A percentile compares a stretch with the other conserved stretches of the same genome.
phyloP scores from a whole-genome alignment of 2,797 vertebrate species.

The Octomys mimax region DNA sequence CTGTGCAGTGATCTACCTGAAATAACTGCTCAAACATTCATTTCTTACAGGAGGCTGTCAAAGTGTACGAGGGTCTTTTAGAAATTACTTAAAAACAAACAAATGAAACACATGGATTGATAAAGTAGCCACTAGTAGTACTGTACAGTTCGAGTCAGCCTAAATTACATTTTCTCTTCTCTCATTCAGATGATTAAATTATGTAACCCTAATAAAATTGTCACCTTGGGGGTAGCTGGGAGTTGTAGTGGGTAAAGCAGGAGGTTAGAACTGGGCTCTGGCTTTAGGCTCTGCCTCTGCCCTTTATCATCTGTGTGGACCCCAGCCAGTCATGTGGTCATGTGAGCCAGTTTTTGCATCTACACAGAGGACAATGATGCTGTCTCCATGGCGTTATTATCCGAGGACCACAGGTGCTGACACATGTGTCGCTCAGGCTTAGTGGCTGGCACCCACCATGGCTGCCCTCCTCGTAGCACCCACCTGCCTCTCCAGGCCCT shows the following conservation, averaged over 20 bases:
- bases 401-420: not conserved
- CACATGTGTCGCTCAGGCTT: rapidly evolving
- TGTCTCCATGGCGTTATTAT: not conserved
- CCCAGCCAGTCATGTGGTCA: not conserved
- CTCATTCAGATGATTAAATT: not conserved
- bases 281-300: conserved; percentile 2
- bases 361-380: not conserved
- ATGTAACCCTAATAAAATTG: not conserved
- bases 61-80: not conserved
- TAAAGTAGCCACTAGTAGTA: not conserved
- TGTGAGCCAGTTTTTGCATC: not conserved
- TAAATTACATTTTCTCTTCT: not conserved
- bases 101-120: not conserved
- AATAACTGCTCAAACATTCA: not conserved
- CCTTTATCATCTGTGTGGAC: not conserved
- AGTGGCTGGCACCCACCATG: rapidly evolving
- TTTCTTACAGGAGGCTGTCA: not conserved
- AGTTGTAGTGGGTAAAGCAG: not conserved
- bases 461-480: not conserved
- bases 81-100: not conserved
- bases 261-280: not conserved
- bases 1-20: not conserved
- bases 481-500: not conserved
- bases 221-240: not conserved
- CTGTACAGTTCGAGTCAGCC: not conserved